Evolutionary conservation across 2,797 vertebrate species (phyloP).

Genomic region (Pangasius sanitwongsei): DNA sequence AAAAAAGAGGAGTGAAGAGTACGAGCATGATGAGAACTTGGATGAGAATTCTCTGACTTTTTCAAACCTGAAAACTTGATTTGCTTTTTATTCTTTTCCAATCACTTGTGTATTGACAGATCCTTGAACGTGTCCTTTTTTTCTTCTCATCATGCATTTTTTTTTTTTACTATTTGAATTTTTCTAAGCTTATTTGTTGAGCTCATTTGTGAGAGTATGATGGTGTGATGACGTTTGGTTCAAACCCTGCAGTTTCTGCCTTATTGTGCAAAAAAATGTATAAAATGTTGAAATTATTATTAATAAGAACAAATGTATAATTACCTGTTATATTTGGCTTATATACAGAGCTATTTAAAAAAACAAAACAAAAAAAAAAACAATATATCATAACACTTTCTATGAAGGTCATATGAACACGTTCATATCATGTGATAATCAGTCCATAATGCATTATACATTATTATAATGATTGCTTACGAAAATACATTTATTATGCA

Average conservation of each 20-base stretch:
- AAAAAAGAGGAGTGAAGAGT: background rate
- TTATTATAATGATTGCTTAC: background rate
- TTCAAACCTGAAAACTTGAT: constrained; percentile 56
- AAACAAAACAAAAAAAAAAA: background rate
- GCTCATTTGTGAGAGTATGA: constrained; percentile 77
- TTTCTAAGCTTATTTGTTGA: constrained; percentile 71
- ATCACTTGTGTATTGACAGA: constrained; percentile 62
- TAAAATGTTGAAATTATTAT: constrained; percentile 4
- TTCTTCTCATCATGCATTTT: constrained; percentile 69
- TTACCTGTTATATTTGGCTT: background rate
- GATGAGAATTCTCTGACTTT: constrained; percentile 8
- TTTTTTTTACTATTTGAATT: constrained; percentile 39
- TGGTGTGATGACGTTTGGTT: constrained; percentile 30
- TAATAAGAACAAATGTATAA: constrained; percentile 1
- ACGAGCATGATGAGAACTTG: background rate
- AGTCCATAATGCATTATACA: background rate
- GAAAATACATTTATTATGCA: background rate
- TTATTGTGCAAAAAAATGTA: constrained; percentile 40
- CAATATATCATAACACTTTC: background rate
- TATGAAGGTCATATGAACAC: constrained; percentile 2
- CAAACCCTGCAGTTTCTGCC: constrained; percentile 48
- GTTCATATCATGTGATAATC: background rate
- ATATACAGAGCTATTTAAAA: background rate
- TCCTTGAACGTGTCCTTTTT: constrained; percentile 76
- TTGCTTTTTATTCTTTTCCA: constrained; percentile 67